Conservation (phyloP, 2,797 vertebrate genomes). For the Pachyuromys duprasi region DNA sequence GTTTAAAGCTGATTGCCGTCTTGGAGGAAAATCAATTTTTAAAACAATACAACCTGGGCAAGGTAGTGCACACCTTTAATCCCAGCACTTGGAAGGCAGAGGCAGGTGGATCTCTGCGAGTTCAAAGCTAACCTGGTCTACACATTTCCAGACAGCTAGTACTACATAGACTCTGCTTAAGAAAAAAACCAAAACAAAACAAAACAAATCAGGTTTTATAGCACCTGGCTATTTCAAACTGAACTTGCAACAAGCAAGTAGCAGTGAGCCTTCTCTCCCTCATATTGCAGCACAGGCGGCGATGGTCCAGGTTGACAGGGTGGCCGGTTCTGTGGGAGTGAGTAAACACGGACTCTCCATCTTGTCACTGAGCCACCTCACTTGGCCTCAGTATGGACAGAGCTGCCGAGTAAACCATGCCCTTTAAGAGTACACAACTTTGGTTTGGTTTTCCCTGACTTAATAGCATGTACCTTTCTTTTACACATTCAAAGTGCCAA, state of each 20-base stretch:
- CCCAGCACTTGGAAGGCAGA: too few species aligned
- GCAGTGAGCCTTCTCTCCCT: neutral
- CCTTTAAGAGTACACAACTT: neutral
- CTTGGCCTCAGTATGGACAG: neutral
- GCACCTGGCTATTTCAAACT: neutral
- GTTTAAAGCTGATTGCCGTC: neutral
- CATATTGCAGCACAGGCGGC: fast-evolving
- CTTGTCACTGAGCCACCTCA: neutral
- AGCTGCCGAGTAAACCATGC: neutral
- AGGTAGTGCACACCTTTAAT: neutral
- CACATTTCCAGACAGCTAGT: neutral
- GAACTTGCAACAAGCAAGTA: neutral
- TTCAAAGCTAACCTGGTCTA: neutral
- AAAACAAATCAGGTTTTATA: conserved; percentile 3
- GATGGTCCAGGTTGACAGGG: neutral
- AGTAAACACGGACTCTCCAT: neutral
- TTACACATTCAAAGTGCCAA: neutral
- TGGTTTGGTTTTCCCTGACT: neutral
- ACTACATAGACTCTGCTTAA: neutral
- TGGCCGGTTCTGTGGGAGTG: neutral
- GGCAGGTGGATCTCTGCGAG: neutral
- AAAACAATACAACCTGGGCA: neutral
- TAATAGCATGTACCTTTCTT: fast-evolving
- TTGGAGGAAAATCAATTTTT: conserved; percentile 21
- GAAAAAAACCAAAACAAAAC: neutral